phyloP scores from a whole-genome alignment of 2,113 vertebrate species.

The Pelusios castaneus region DNA sequence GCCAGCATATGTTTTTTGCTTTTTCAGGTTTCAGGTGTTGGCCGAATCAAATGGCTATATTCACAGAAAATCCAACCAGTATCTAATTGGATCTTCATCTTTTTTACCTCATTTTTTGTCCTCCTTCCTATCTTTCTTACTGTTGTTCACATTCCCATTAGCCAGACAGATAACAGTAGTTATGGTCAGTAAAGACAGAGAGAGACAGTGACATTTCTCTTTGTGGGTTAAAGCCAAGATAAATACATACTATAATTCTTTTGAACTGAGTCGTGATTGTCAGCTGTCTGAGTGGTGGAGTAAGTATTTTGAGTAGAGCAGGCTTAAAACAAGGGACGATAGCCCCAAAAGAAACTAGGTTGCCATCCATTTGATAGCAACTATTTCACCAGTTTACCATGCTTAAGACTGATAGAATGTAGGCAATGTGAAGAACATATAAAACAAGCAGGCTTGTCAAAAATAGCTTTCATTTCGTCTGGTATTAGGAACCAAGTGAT shows the following conservation, averaged over 20 bases:
- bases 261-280: slow-evolving; percentile 50
- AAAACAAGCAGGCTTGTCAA: slow-evolving; percentile 65
- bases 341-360: not conserved
- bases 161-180: slow-evolving; percentile 65
- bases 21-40: slow-evolving; percentile 19
- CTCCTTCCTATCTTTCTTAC: slow-evolving; percentile 57
- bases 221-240: slow-evolving; percentile 52
- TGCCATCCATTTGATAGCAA: slow-evolving; percentile 13
- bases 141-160: slow-evolving; percentile 64
- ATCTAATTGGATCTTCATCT: slow-evolving; percentile 48
- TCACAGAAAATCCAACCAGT: slow-evolving; percentile 33
- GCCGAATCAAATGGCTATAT: slow-evolving; percentile 43
- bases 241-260: slow-evolving; percentile 27
- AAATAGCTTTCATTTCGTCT: slow-evolving; percentile 65
- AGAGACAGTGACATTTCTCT: slow-evolving; percentile 62
- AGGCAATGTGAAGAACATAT: slow-evolving; percentile 37
- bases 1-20: slow-evolving; percentile 24
- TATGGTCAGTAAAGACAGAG: slow-evolving; percentile 53
- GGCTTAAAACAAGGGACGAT: slow-evolving; percentile 9
- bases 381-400: slow-evolving; percentile 51
- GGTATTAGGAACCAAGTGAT: slow-evolving; percentile 57
- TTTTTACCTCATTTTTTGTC: slow-evolving; percentile 50
- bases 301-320: slow-evolving; percentile 40
- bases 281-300: not conserved
- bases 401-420: slow-evolving; percentile 32